Base-by-base conservation (phyloP, 1,140 invertebrate species). In the Luehdorfia chinensis region DNA sequence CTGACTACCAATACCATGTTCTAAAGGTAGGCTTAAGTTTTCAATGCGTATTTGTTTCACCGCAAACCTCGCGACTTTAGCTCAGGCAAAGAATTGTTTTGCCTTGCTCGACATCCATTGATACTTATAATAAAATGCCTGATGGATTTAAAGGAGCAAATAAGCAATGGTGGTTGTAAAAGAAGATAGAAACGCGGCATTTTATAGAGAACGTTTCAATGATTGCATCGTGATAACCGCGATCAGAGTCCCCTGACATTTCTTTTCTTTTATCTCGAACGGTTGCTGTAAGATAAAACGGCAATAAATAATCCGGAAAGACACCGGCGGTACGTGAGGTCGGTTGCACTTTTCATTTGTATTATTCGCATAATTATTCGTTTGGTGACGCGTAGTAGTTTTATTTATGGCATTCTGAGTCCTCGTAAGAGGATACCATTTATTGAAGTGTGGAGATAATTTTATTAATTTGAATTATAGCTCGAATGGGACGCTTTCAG, bases 261-360 rank as follows among this genome's bases (percentile, higher is more conserved):
- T 78, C 75, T 80, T 77, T 80, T 84, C 71, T 84, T 80, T 79
- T 80, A 84, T 78, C 76, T 61, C 67, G 48, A 63, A 71, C 66
- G 68, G 72, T 68, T 67, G 75, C 66, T 53, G 59, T 68, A 60
- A 84, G 76, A 80, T 84, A 80, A 84, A 80, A 66, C 63, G 48
- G 75, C 59, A 80, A 78, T 83, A 83, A 84, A 84, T 84, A 78
- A 80, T 80, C 59, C 47, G 41, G 54, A 47, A 64, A 65, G 75
- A 75, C 68, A 61, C 51, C 47, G 59, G 43, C 55, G 49, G 64
- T 78, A 70, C 71, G 69, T 70, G 68, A 61, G 53, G 56, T 50
- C 66, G 46, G 71, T 69, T 73, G 71, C 72, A 75, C 65, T 75
- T 75, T 74, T 74, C 66, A 67, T 74, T 78, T 70, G 71, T 75